Percentiles rank a stretch among this genome's conserved stretches.
Evolutionary conservation across 2,888 invertebrate genomes (phyloP).

Genomic region (Metellina segmentata): DNA sequence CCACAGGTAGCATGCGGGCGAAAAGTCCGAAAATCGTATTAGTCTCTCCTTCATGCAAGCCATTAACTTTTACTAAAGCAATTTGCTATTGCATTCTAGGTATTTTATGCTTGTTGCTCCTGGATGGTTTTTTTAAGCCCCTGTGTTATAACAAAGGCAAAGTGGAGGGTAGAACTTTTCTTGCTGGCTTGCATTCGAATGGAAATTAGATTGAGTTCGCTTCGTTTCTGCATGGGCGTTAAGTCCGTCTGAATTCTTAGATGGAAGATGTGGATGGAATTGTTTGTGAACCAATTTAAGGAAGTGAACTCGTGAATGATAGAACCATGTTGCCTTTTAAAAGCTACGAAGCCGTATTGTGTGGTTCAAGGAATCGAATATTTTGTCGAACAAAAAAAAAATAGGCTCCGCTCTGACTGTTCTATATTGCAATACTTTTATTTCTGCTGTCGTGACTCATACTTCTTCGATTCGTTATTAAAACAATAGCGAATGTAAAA

Average conservation of each 20-base stretch:
- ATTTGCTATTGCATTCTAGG: conserved; percentile 12
- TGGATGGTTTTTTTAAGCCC: not conserved
- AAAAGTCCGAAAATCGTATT: conserved; percentile 30
- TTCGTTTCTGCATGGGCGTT: not conserved
- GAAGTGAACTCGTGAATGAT: not conserved
- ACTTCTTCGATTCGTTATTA: too few species aligned
- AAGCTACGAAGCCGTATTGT: too few species aligned
- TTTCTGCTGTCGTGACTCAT: too few species aligned
- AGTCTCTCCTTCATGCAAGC: conserved; percentile 18
- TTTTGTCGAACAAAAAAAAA: too few species aligned
- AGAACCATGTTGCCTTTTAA: too few species aligned
- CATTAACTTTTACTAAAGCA: conserved; percentile 46
- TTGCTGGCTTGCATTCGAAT: not conserved
- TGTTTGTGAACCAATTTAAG: not conserved
- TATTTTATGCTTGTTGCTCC: not conserved
- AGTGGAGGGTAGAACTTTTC: not conserved
- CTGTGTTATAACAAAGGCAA: not conserved
- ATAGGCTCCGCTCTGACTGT: too few species aligned
- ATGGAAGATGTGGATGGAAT: not conserved
- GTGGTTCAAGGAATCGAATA: too few species aligned
- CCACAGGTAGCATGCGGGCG: not conserved
- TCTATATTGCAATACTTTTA: too few species aligned
- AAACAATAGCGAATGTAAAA: too few species aligned
- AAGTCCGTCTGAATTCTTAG: not conserved
- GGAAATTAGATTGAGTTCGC: not conserved